Evolutionary conservation across 2,888 invertebrate genomes (phyloP).

Genomic region (Acanthosepion lycidas): DNA sequence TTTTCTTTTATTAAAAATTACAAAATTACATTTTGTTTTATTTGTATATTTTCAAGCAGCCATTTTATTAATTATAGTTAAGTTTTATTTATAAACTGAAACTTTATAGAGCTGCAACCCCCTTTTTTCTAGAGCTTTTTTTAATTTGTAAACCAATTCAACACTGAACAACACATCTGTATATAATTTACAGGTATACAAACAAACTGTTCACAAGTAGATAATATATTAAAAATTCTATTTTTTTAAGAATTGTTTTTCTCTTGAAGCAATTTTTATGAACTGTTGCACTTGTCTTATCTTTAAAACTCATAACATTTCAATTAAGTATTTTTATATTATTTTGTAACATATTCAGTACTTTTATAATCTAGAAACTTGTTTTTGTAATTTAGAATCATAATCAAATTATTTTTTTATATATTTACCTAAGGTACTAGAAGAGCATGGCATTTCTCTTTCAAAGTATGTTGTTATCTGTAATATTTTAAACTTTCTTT

Average conservation of each 20-base stretch:
- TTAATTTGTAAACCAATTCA: background rate
- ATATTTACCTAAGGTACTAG: background rate
- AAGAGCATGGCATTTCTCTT: background rate
- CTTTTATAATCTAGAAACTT: background rate
- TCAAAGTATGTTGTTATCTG: too few species aligned
- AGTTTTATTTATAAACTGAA: background rate
- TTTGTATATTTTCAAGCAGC: background rate
- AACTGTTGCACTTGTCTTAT: too few species aligned
- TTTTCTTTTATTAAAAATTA: conserved; percentile 13
- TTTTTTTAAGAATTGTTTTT: too few species aligned
- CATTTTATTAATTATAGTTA: background rate
- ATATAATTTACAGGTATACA: too few species aligned
- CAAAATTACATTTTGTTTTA: background rate
- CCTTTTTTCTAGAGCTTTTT: background rate
- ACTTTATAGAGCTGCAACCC: background rate
- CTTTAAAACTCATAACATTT: background rate
- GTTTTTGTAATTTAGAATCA: background rate
- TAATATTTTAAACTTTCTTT: too few species aligned
- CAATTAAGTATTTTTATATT: background rate
- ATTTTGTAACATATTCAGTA: background rate
- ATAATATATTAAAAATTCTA: too few species aligned
- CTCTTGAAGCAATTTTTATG: too few species aligned
- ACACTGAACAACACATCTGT: background rate
- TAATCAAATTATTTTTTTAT: background rate
- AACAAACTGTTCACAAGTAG: too few species aligned